phyloP scores from a whole-genome alignment of 1,140 invertebrate genomes.

The Oryctes rhinoceros region DNA sequence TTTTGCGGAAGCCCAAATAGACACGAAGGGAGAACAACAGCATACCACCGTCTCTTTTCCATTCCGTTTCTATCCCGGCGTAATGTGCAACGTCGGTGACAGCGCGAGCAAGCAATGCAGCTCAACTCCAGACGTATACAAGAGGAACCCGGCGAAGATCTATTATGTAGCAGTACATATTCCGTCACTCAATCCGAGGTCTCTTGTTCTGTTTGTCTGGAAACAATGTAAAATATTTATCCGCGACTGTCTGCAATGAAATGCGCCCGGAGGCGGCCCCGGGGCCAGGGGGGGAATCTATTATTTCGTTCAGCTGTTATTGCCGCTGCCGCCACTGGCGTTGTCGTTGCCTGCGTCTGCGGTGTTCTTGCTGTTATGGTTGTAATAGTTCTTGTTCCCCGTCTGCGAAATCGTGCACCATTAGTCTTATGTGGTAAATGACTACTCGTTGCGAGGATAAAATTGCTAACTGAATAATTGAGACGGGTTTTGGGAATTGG shows the following conservation, averaged over 20 bases:
- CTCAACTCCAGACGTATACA: neutral
- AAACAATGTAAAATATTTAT: slow-evolving; percentile 16
- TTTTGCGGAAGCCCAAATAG: neutral
- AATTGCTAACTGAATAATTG: neutral
- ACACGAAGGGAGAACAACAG: neutral
- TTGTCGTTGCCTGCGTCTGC: too few species aligned
- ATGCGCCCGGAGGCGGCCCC: neutral
- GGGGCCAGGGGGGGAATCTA: neutral
- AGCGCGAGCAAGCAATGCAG: neutral
- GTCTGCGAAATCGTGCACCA: neutral
- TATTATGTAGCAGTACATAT: neutral
- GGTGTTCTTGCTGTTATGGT: too few species aligned
- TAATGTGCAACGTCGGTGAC: neutral
- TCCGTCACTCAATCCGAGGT: slow-evolving; percentile 7
- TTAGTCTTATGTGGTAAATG: neutral
- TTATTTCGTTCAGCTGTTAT: neutral
- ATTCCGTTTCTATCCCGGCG: neutral
- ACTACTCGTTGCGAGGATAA: neutral
- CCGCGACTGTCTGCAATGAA: slow-evolving; percentile 1
- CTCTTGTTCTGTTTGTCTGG: slow-evolving; percentile 7
- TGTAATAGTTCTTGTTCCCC: neutral
- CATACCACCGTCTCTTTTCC: neutral
- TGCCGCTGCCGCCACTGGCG: neutral
- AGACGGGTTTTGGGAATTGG: neutral
- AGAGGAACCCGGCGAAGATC: neutral